Conservation (phyloP, 2,113 vertebrate genomes). For the Enhydra lutris region DNA sequence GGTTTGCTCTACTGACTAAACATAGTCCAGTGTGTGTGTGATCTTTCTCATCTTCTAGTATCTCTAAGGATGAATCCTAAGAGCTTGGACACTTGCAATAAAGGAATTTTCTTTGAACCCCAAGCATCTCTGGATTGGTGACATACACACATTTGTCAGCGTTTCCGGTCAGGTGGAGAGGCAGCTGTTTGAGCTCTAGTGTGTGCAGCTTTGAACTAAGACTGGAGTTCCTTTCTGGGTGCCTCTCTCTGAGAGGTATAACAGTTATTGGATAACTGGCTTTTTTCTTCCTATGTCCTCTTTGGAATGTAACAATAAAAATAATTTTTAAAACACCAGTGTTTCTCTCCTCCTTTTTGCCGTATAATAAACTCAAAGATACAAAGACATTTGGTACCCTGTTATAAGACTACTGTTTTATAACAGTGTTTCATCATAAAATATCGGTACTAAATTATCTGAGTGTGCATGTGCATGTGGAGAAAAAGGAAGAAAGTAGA, state of each 20-base stretch:
- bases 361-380: neutral
- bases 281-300: conserved; percentile 74
- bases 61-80: conserved; percentile 77
- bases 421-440: neutral
- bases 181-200: conserved; percentile 56
- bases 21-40: conserved; percentile 73
- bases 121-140: conserved; percentile 72
- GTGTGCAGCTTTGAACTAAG: conserved; percentile 65
- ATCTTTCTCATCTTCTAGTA: conserved; percentile 64
- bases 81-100: conserved; percentile 77
- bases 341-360: conserved; percentile 25
- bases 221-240: conserved; percentile 47
- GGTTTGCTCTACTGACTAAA: conserved; percentile 77
- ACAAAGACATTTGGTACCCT: neutral
- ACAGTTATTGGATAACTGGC: conserved; percentile 76
- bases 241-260: conserved; percentile 68
- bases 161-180: conserved; percentile 69
- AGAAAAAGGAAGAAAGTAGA: neutral
- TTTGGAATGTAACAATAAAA: conserved; percentile 85
- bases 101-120: conserved; percentile 78
- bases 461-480: neutral
- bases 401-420: conserved; percentile 17
- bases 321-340: conserved; percentile 78
- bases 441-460: neutral
- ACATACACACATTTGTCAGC: conserved; percentile 70